A percentile compares a stretch with the other conserved stretches of the same genome.
phyloP scores from a whole-genome alignment of 2,888 invertebrate genomes.

The Nemapogon koenigi region DNA sequence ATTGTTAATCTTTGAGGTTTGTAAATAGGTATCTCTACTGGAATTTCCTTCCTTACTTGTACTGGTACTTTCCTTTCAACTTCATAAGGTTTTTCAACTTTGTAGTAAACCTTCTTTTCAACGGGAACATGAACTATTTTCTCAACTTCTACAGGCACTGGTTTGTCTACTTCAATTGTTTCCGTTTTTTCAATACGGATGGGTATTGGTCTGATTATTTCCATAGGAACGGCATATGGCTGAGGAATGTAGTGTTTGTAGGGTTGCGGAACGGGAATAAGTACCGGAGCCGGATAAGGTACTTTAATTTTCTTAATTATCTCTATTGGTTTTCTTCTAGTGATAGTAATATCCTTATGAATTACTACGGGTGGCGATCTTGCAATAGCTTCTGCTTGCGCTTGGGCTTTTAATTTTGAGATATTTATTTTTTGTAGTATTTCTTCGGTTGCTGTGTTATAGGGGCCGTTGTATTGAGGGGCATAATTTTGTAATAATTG shows the following conservation, averaged over 20 bases:
- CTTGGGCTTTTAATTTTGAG: conserved; percentile 29
- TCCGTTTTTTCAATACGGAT: conserved; percentile 22
- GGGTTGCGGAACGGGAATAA: conserved; percentile 30
- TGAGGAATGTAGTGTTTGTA: conserved; percentile 25
- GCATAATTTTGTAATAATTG: conserved; percentile 22
- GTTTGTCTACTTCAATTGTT: conserved; percentile 24
- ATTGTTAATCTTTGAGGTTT: conserved; percentile 27
- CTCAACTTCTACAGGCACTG: conserved; percentile 22
- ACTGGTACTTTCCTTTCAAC: conserved; percentile 24
- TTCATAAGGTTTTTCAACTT: conserved; percentile 26
- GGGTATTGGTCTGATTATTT: conserved; percentile 24
- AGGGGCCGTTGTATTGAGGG: conserved; percentile 30
- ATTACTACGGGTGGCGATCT: conserved; percentile 25
- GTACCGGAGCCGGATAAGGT: conserved; percentile 22
- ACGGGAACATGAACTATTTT: conserved; percentile 22
- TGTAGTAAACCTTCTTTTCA: conserved; percentile 26
- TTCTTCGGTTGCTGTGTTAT: conserved; percentile 28
- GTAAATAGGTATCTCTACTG: conserved; percentile 21
- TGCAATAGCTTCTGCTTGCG: conserved; percentile 28
- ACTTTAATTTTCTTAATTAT: conserved; percentile 22
- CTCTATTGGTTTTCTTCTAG: conserved; percentile 23
- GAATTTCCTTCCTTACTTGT: conserved; percentile 24
- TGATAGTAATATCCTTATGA: conserved; percentile 25
- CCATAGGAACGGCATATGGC: conserved; percentile 25
- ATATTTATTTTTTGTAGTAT: conserved; percentile 22